Evolutionary conservation across 2,797 vertebrate genomes (phyloP).

Genomic region (Bovichtus diacanthus): DNA sequence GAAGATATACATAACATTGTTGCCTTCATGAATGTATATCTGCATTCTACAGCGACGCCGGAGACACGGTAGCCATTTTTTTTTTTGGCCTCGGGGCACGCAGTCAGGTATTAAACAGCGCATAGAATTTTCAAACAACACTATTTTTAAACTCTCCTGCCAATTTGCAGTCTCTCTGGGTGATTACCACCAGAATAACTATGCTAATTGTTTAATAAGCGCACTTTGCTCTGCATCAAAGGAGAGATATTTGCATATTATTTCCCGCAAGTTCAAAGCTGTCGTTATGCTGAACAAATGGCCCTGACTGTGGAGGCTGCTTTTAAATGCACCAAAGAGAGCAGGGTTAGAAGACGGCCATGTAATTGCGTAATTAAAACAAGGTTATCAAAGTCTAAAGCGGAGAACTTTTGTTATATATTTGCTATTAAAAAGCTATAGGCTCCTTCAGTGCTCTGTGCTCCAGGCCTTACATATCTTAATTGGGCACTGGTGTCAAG

Average conservation of each 20-base stretch:
- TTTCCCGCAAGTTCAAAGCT: constrained; percentile 77
- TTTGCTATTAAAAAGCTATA: constrained; percentile 60
- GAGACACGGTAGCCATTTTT: constrained; percentile 16
- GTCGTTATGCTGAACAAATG: constrained; percentile 72
- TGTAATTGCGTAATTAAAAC: constrained; percentile 69
- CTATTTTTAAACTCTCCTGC: constrained; percentile 63
- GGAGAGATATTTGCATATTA: constrained; percentile 73
- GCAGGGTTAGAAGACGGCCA: constrained; percentile 39
- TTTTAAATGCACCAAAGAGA: constrained; percentile 65
- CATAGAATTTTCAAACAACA: constrained; percentile 28
- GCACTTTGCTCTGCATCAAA: constrained; percentile 81
- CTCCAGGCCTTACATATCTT: constrained; percentile 45
- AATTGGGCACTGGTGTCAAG: constrained; percentile 61
- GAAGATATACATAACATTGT: background rate
- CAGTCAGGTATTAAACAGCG: constrained; percentile 42
- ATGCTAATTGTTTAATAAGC: constrained; percentile 83
- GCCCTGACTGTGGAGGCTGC: constrained; percentile 49
- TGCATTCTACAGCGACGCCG: background rate
- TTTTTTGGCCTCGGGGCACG: constrained; percentile 21
- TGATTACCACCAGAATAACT: constrained; percentile 76
- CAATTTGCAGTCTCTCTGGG: constrained; percentile 52
- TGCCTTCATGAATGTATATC: constrained; percentile 8
- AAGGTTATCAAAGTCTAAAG: constrained; percentile 65
- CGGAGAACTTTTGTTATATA: constrained; percentile 46
- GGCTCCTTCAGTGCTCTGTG: constrained; percentile 15